These are phyloP conservation scores for Ruditapes philippinarum DNA, from an alignment of 1,140 invertebrate genomes.

Conservation along the genomic window DNA sequence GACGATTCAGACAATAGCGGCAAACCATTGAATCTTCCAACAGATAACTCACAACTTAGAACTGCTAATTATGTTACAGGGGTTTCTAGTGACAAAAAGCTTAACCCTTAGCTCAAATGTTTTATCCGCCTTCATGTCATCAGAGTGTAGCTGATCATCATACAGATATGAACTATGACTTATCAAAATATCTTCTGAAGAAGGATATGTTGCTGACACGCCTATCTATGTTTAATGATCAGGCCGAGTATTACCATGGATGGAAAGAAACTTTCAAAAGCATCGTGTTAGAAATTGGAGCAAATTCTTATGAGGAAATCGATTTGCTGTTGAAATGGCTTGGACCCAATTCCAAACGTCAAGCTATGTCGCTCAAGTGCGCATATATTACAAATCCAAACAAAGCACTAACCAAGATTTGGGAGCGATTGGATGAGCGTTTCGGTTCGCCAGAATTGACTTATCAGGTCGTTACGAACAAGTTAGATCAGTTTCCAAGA, in stretches of 20 bases:
- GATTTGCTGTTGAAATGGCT: slow-evolving; percentile 67
- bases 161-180: too few relatives aligned
- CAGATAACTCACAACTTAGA: too few relatives aligned
- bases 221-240: slow-evolving; percentile 19
- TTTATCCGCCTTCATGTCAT: too few relatives aligned
- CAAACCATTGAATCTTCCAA: too few relatives aligned
- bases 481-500: slow-evolving; percentile 40
- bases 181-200: slow-evolving; percentile 53
- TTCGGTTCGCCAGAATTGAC: slow-evolving; percentile 56
- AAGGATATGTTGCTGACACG: slow-evolving; percentile 40
- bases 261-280: slow-evolving; percentile 51
- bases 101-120: too few relatives aligned
- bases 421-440: slow-evolving; percentile 56
- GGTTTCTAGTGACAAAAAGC: too few relatives aligned
- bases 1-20: too few relatives aligned
- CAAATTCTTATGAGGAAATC: slow-evolving; percentile 36
- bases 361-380: slow-evolving; percentile 23
- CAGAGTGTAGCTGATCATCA: too few relatives aligned
- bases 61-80: too few relatives aligned
- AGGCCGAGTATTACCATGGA: not conserved
- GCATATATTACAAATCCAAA: not conserved
- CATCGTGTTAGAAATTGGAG: slow-evolving; percentile 40
- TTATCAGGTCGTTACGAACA: not conserved
- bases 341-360: slow-evolving; percentile 26
- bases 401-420: not conserved